Evolutionary conservation across 2,797 vertebrate genomes (phyloP), one percentile per base, ranked within the genome.

Genomic region (Ctenopoma kingsleyae): DNA sequence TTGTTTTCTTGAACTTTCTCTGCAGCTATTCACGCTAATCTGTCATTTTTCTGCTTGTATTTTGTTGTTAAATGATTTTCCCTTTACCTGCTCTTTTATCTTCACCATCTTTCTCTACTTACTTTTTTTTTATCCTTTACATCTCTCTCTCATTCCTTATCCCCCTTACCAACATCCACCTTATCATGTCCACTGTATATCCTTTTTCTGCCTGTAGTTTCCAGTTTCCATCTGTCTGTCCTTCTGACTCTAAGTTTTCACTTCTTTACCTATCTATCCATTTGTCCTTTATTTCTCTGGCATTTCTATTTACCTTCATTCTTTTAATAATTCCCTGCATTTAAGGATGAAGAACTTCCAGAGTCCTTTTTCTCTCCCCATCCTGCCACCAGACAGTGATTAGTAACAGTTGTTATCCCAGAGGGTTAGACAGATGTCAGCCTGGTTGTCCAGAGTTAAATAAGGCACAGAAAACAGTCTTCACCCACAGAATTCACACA

Each of bases 381-480:
- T 49, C 5, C 19, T 17, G 46, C 40, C 16, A 36, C 53, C 61
- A 27, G 25, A 8, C 41, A 38, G 38, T 1, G 57, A 41, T 68
- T 67, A 68, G 55, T n/a, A 40, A 16, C n/a, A 63, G 43, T 38
- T 43, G 44, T 30, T 52, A 19, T 43, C 62, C 66, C 9, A 10
- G 30, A 56, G 32, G 58, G 67, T 36, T 69, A 66, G 57, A 51
- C 2, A 7, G 54, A 64, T 48, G 50, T 60, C 44, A 51, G 20
- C 63, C 40, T 3, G 6, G 20, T 41, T 23, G 2, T n/a, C 49
- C 55, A 30, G 59, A 52, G 56, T 66, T 52, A 65, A 62, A 79
- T 47, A 46, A 71, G 67, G 74, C 40, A 19, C 2, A 2, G 22
- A 43, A 17, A 15, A 19, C 23, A 12, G 17, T 11, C 36, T 49